Percentiles rank a stretch among this genome's conserved stretches.
Conservation (phyloP, 2,888 invertebrate species). For the Archips crataeganus region DNA sequence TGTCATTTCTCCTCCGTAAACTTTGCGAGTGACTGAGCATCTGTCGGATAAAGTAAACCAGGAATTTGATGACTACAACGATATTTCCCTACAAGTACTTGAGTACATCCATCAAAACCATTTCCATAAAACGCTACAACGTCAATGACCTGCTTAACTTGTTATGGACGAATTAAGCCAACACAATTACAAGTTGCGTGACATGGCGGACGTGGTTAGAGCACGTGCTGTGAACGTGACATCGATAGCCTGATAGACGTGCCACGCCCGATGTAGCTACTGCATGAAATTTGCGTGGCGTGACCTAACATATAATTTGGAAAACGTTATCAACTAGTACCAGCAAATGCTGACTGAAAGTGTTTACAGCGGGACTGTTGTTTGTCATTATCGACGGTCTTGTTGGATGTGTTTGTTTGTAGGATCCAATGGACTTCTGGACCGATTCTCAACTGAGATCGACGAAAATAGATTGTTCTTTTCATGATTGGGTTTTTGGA, state of each 20-base stretch:
- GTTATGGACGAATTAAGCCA: constrained; percentile 60
- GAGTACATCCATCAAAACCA: neutral
- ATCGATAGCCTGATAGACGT: constrained; percentile 62
- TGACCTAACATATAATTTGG: neutral
- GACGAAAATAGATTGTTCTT: no score
- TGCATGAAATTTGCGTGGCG: constrained; percentile 17
- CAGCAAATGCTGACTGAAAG: neutral
- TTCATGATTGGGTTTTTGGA: no score
- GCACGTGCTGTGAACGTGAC: constrained; percentile 75
- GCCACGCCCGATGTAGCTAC: constrained; percentile 52
- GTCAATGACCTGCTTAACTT: constrained; percentile 49
- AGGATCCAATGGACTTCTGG: no score
- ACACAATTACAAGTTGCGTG: constrained; percentile 48
- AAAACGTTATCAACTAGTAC: neutral
- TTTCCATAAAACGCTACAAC: constrained; percentile 44
- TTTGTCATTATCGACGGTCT: neutral
- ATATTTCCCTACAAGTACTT: neutral
- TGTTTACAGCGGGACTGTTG: neutral
- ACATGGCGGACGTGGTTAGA: constrained; percentile 61
- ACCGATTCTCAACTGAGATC: no score
- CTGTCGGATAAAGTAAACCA: no score
- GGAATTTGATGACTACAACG: no score
- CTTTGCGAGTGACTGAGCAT: no score
- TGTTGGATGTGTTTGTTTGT: no score
- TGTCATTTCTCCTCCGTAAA: no score